Conservation (phyloP, 1,140 invertebrate species). For the Drosophila trapezifrons region DNA sequence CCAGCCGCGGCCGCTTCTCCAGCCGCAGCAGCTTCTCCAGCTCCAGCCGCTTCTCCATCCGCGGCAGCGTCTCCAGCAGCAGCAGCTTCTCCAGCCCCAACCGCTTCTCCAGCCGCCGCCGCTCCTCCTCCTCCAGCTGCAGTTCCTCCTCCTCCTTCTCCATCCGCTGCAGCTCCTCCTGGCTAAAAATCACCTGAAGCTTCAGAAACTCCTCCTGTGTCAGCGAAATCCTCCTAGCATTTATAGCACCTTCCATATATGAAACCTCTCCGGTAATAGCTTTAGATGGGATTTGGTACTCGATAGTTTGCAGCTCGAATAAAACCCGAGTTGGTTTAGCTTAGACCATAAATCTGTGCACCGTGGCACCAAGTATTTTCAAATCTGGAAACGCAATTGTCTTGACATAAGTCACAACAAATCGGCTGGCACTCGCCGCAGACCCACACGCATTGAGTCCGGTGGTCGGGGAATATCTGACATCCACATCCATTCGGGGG, state of each 20-base stretch:
- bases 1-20: slow-evolving; percentile 2
- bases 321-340: slow-evolving; percentile 10
- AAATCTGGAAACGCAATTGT: slow-evolving; percentile 53
- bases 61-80: background rate
- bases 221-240: background rate
- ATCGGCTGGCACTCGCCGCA: slow-evolving; percentile 71
- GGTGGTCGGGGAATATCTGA: slow-evolving; percentile 15
- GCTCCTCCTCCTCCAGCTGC: background rate
- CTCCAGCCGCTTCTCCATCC: background rate
- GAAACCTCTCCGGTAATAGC: background rate
- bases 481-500: slow-evolving; percentile 32
- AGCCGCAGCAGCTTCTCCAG: background rate
- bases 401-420: slow-evolving; percentile 81
- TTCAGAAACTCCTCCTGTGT: background rate
- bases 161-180: background rate
- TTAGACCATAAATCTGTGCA: slow-evolving; percentile 1
- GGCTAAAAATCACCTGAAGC: background rate
- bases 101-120: background rate
- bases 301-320: slow-evolving; percentile 17
- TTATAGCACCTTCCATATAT: background rate
- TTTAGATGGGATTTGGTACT: slow-evolving; percentile 55
- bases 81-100: background rate
- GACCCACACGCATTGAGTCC: slow-evolving; percentile 68
- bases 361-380: slow-evolving; percentile 10
- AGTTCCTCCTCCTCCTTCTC: background rate